Percentiles rank a stretch among this genome's conserved stretches.
phyloP scores from a whole-genome alignment of 2,113 vertebrate species.

The Ophiodon elongatus region DNA sequence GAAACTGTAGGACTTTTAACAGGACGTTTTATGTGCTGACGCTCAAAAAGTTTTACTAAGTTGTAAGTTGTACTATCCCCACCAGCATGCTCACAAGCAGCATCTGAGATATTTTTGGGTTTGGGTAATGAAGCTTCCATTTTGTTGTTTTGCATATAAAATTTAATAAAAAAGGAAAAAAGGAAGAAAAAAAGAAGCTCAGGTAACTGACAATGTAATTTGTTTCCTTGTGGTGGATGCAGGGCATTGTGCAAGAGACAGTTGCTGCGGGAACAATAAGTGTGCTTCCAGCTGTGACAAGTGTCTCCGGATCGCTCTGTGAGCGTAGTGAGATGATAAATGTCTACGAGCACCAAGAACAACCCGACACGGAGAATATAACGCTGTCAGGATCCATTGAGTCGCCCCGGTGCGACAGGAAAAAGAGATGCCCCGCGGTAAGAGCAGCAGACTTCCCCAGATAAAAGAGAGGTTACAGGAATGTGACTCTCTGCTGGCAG shows the following conservation, averaged over 20 bases:
- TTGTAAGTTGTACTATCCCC: not conserved
- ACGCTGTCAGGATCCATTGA: slow-evolving; percentile 7
- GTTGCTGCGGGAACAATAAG: not conserved
- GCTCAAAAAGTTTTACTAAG: not conserved
- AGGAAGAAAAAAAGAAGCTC: not conserved
- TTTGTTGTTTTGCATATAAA: not conserved
- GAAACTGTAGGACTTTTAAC: not conserved
- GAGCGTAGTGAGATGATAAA: slow-evolving; percentile 23
- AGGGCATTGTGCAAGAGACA: not conserved
- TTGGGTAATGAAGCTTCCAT: not conserved
- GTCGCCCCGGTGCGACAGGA: not conserved
- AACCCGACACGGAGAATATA: not conserved
- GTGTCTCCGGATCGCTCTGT: slow-evolving; percentile 5
- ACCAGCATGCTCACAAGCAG: not conserved
- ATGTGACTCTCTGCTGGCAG: not conserved
- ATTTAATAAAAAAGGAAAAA: not conserved
- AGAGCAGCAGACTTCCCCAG: slow-evolving; percentile 4
- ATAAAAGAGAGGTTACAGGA: slow-evolving; percentile 8
- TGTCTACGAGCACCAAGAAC: slow-evolving; percentile 23
- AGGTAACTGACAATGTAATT: not conserved
- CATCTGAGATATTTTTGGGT: not conserved
- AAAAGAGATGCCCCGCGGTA: not conserved
- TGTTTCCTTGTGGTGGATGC: not conserved
- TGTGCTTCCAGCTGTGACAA: slow-evolving; percentile 22
- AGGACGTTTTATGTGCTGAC: not conserved